These are phyloP conservation scores for Hyles lineata DNA, from an alignment of 2,888 invertebrate species.

Conservation along the genomic window DNA sequence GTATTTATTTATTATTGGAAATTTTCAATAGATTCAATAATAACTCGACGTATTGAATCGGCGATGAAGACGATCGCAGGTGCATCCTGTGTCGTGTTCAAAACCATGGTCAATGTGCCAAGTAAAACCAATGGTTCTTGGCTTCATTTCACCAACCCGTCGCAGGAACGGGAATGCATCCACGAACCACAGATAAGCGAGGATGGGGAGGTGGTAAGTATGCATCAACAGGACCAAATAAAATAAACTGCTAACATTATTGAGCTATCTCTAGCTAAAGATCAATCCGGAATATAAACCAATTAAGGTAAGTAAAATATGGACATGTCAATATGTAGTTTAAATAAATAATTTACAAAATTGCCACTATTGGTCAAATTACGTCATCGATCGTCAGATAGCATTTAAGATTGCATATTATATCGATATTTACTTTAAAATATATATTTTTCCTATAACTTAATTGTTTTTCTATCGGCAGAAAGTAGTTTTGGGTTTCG, in stretches of 20 bases:
- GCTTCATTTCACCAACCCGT: conserved; percentile 63
- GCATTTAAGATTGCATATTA: too few relatives aligned
- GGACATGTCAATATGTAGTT: too few relatives aligned
- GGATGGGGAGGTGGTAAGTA: conserved; percentile 58
- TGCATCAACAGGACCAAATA: background rate
- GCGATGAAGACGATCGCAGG: conserved; percentile 57
- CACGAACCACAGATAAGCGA: conserved; percentile 48
- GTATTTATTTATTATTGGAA: too few relatives aligned
- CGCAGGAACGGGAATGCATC: conserved; percentile 53
- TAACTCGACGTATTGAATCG: conserved; percentile 46
- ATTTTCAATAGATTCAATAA: conserved; percentile 48
- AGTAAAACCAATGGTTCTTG: conserved; percentile 40
- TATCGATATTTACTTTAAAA: background rate
- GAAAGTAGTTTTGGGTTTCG: conserved; percentile 62
- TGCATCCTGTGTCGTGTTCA: conserved; percentile 62
- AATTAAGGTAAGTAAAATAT: too few relatives aligned
- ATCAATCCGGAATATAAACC: too few relatives aligned
- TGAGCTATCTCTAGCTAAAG: too few relatives aligned
- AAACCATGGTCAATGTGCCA: conserved; percentile 36
- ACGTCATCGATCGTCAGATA: too few relatives aligned
- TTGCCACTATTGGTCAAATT: too few relatives aligned
- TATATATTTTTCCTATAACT: background rate
- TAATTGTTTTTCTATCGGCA: conserved; percentile 38
- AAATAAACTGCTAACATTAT: too few relatives aligned
- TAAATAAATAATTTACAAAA: too few relatives aligned